Evolutionary conservation across 1,140 invertebrate genomes (phyloP).

Genomic region (Drosophila watanabei): DNA sequence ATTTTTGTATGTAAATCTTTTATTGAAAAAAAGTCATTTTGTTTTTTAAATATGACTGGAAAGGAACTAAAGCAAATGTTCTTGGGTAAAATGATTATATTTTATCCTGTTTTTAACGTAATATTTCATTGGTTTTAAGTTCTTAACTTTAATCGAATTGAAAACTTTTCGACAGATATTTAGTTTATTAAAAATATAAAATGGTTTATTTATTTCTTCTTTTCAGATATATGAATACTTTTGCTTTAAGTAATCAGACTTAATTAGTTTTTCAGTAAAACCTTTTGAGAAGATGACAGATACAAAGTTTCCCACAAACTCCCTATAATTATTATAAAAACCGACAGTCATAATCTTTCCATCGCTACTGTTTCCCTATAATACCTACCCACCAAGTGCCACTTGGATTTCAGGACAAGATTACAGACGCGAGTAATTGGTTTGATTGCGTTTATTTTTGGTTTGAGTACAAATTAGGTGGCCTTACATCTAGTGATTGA

Average conservation of each 20-base stretch:
- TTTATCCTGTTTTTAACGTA: too few species aligned
- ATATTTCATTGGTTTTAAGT: too few species aligned
- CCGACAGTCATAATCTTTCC: neutral
- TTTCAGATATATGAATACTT: too few species aligned
- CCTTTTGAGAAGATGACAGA: neutral
- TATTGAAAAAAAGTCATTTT: too few species aligned
- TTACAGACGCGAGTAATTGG: constrained; percentile 4
- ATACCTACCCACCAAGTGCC: neutral
- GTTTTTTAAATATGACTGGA: neutral
- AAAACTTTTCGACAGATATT: too few species aligned
- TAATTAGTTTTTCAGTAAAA: neutral
- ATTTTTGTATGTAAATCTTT: neutral
- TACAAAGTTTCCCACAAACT: neutral
- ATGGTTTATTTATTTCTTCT: too few species aligned
- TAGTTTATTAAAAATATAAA: too few species aligned
- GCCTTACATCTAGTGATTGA: constrained; percentile 67
- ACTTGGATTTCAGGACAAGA: neutral
- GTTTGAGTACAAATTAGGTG: constrained; percentile 59
- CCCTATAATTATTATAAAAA: neutral
- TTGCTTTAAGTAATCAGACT: too few species aligned
- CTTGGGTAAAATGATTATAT: too few species aligned
- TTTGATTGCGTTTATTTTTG: constrained; percentile 73
- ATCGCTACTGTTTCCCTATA: neutral
- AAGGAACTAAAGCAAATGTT: neutral
- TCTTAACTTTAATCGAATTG: too few species aligned